Conservation (phyloP, 2,113 vertebrate genomes). For the Stomatorhinus ivindoensis region DNA sequence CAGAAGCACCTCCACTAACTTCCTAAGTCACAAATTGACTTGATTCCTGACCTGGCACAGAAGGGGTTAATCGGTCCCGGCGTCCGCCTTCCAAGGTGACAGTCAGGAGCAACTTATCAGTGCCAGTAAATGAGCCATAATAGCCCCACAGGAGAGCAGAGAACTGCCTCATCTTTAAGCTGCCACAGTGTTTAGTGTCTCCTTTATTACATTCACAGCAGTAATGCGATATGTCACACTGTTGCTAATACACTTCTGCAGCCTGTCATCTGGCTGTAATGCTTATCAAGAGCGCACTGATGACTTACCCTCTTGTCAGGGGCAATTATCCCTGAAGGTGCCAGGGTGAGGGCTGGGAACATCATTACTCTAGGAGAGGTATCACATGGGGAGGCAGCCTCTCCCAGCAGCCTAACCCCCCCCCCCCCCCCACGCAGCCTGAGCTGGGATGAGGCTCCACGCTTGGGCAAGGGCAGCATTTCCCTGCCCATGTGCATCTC, state of each 20-base stretch:
- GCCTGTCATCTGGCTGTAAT: constrained; percentile 97
- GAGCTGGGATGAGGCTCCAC: constrained; percentile 34
- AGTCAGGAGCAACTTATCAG: constrained; percentile 76
- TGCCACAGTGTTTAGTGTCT: constrained; percentile 85
- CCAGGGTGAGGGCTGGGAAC: constrained; percentile 66
- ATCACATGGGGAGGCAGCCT: constrained; percentile 40
- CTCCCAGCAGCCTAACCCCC: constrained; percentile 23
- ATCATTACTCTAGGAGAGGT: constrained; percentile 45
- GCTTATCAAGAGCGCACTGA: constrained; percentile 94
- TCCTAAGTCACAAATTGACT: constrained; percentile 21
- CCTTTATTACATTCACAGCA: constrained; percentile 97
- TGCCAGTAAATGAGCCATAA: constrained; percentile 83
- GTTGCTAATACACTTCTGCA: constrained; percentile 86
- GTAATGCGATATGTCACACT: constrained; percentile 97
- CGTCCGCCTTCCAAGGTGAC: constrained; percentile 60
- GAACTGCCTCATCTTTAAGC: constrained; percentile 81
- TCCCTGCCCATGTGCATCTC: constrained; percentile 27
- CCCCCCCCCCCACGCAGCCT: not conserved
- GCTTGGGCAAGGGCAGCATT: constrained; percentile 33
- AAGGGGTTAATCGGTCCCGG: constrained; percentile 28
- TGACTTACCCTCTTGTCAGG: constrained; percentile 95
- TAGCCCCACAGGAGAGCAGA: constrained; percentile 73
- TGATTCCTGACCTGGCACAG: constrained; percentile 27
- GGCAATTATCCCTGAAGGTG: constrained; percentile 91
- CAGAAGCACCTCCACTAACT: constrained; percentile 15